Evolutionary conservation across 1,140 invertebrate species (phyloP).

Genomic region (Oryzaephilus surinamensis): DNA sequence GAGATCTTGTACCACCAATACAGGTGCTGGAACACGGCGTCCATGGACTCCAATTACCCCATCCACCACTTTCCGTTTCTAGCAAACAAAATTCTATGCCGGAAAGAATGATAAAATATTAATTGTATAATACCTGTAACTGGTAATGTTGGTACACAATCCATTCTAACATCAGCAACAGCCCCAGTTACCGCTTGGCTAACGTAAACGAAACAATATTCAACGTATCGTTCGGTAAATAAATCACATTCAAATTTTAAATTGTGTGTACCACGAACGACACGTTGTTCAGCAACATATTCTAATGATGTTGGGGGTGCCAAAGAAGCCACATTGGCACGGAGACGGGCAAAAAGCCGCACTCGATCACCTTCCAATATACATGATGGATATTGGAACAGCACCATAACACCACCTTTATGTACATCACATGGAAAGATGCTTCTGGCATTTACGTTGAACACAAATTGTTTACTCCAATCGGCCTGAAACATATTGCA

Average conservation of each 20-base stretch:
- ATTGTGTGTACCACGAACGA: conserved; percentile 54
- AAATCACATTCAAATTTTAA: conserved; percentile 70
- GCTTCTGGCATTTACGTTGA: conserved; percentile 68
- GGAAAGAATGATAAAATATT: too few species aligned
- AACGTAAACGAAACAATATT: conserved; percentile 79
- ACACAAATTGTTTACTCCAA: conserved; percentile 70
- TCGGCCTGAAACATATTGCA: conserved; percentile 63
- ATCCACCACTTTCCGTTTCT: conserved; percentile 67
- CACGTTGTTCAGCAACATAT: conserved; percentile 54
- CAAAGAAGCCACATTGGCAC: conserved; percentile 55
- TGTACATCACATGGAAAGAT: conserved; percentile 67
- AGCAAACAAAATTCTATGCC: too few species aligned
- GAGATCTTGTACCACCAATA: conserved; percentile 60
- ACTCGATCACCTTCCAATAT: conserved; percentile 65
- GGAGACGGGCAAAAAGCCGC: conserved; percentile 56
- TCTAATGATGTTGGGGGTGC: conserved; percentile 48
- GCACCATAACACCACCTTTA: conserved; percentile 54
- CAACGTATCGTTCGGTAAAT: conserved; percentile 67
- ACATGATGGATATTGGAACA: conserved; percentile 73
- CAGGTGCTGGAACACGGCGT: conserved; percentile 71
- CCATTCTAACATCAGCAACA: conserved; percentile 66
- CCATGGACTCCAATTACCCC: conserved; percentile 75
- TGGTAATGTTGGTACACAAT: conserved; percentile 70
- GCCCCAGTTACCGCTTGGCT: conserved; percentile 70
- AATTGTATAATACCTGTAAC: conserved; percentile 65